Evolutionary conservation across 2,113 vertebrate species (phyloP), one percentile per base, ranked within the genome.

Genomic region (Leptosomus discolor): DNA sequence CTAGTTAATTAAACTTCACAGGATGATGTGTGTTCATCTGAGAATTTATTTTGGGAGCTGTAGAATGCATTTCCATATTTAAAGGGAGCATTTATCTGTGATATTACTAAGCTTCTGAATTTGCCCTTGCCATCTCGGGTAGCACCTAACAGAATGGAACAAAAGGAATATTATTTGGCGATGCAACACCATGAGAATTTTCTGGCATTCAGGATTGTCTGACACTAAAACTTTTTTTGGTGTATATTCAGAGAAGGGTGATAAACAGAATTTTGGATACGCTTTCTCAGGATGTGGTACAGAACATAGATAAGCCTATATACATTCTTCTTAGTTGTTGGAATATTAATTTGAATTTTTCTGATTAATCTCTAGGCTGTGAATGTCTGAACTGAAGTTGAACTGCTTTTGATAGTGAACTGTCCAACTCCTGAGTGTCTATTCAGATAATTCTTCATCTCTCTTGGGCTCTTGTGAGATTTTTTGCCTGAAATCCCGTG

Each of bases 41-140:
- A 91, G 76, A 78, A 91, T 91, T 96, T 97, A 91, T 94, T 97
- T 68, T 85, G 64, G 73, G 86, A 90, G 43, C 68, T 85, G 43
- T 86, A 77, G 83, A 97, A 96, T 94, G 73, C 36, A 97, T 96
- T 96, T 95, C 88, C 92, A 81, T 96, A 96, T 95, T 95, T 88
- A 94, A 96, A 94, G n/a, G 48, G 57, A 85, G 60, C 34, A 89
- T 81, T 95, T 91, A 57, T 87, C 68, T 94, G 71, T 81, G 75
- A 18, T 94, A 85, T 68, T 92, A 67, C 60, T 86, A 45, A 91
- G 56, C 79, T 91, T 74, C 53, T 48, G 71, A 58, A 85, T 86
- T 96, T 96, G 51, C 36, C 79, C 61, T 95, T 96, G 85, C 73
- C 64, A 45, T 92, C 64, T 74, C 22, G 29, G 56, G 56, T 89